Conservation (phyloP, 2,113 vertebrate species). For the Serinus canaria region DNA sequence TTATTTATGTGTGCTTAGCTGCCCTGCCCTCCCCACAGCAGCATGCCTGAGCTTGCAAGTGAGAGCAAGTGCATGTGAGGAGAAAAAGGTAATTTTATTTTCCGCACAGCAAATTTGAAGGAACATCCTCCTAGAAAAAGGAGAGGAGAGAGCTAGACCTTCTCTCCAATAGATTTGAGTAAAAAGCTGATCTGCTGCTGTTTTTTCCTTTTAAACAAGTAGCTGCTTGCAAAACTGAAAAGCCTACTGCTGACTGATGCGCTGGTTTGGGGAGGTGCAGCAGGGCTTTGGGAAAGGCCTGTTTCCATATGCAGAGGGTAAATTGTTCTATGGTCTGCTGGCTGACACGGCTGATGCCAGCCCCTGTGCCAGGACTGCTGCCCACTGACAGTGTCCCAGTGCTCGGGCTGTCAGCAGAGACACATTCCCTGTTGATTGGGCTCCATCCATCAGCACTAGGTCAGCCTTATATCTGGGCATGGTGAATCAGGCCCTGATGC, state of each 20-base stretch:
- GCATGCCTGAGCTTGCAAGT: not conserved
- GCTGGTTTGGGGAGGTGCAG: not conserved
- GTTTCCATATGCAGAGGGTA: not conserved
- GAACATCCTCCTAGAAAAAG: not conserved
- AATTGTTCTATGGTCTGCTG: not conserved
- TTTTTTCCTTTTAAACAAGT: not conserved
- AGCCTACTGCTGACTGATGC: not conserved
- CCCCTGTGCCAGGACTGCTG: not conserved
- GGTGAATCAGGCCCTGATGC: not conserved
- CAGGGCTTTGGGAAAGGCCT: not conserved
- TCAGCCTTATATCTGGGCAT: not conserved
- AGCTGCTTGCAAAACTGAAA: not conserved
- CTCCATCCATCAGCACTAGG: not conserved
- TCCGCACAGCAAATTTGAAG: not conserved
- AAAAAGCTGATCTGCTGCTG: not conserved
- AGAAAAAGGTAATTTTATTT: not conserved
- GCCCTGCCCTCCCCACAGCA: not conserved
- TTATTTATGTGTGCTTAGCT: not conserved
- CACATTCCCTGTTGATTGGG: fast-evolving
- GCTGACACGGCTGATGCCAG: not conserved
- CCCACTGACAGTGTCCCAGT: not conserved
- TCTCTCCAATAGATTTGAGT: not conserved
- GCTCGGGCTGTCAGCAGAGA: not conserved
- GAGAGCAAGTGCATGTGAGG: not conserved
- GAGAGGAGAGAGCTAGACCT: not conserved